phyloP scores from a whole-genome alignment of 2,113 vertebrate species.

The Prionailurus viverrinus region DNA sequence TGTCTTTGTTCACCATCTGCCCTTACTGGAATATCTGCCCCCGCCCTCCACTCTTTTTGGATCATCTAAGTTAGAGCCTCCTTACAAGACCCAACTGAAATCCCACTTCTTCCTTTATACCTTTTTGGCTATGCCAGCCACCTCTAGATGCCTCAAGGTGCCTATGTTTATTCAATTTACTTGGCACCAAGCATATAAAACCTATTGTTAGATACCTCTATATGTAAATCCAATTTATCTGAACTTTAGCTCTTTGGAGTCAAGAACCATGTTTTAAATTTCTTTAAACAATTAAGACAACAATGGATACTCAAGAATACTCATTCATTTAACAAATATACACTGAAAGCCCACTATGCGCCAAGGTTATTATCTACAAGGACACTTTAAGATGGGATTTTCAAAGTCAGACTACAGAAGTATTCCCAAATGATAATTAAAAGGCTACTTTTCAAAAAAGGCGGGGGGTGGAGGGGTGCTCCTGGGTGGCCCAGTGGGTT shows the following conservation, averaged over 20 bases:
- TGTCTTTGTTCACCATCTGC: background rate
- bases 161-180: constrained; percentile 34
- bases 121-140: background rate
- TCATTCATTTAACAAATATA: constrained; percentile 43
- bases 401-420: constrained; percentile 46
- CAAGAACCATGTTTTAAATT: constrained; percentile 47
- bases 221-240: background rate
- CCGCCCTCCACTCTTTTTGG: background rate
- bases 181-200: background rate
- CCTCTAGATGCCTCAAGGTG: background rate
- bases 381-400: background rate
- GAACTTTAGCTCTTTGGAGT: background rate
- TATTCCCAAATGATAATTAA: constrained; percentile 34
- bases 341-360: background rate
- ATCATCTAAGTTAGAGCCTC: constrained; percentile 20
- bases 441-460: background rate
- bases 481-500: too few relatives aligned
- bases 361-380: background rate
- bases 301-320: constrained; percentile 22
- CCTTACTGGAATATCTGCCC: background rate
- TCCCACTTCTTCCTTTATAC: background rate
- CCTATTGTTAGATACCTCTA: background rate
- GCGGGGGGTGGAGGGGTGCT: too few relatives aligned
- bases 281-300: constrained; percentile 48
- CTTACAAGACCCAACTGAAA: background rate